Evolutionary conservation across 2,797 vertebrate genomes (phyloP).

Genomic region (Anguilla anguilla): DNA sequence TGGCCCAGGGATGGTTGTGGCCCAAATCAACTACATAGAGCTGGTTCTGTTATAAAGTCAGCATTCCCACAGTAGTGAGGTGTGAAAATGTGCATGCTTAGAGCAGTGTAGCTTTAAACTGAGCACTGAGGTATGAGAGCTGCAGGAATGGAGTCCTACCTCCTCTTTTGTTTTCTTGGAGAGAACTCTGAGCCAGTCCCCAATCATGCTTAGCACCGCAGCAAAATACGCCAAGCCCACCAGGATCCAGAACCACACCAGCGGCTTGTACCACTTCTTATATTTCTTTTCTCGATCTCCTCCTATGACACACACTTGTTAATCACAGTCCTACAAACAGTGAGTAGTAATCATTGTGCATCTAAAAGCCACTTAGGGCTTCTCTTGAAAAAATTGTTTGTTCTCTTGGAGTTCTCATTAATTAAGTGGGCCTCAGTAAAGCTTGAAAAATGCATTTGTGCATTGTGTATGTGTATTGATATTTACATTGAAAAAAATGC

Average conservation of each 20-base stretch:
- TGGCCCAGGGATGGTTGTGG: no score
- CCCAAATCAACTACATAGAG: no score
- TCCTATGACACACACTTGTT: conserved; percentile 67
- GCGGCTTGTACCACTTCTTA: conserved; percentile 93
- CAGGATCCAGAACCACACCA: conserved; percentile 99
- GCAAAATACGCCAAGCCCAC: conserved; percentile 97
- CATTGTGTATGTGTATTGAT: no score
- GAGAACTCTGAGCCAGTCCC: conserved; percentile 94
- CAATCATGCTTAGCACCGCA: conserved; percentile 97
- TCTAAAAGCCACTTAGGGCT: neutral
- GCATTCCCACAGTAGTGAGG: neutral
- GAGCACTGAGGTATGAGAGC: neutral
- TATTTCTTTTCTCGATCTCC: conserved; percentile 87
- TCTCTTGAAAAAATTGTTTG: neutral
- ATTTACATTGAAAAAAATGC: no score
- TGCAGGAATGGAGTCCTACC: conserved; percentile 67
- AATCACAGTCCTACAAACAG: neutral
- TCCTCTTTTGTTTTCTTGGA: conserved; percentile 99
- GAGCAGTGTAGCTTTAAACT: neutral
- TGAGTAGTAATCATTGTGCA: neutral
- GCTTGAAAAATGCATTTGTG: no score
- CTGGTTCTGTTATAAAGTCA: neutral
- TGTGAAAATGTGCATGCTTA: neutral
- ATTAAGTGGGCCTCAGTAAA: neutral
- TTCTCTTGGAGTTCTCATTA: neutral